Evolutionary conservation across 2,113 vertebrate genomes (phyloP).

Genomic region (Silurus asotus): DNA sequence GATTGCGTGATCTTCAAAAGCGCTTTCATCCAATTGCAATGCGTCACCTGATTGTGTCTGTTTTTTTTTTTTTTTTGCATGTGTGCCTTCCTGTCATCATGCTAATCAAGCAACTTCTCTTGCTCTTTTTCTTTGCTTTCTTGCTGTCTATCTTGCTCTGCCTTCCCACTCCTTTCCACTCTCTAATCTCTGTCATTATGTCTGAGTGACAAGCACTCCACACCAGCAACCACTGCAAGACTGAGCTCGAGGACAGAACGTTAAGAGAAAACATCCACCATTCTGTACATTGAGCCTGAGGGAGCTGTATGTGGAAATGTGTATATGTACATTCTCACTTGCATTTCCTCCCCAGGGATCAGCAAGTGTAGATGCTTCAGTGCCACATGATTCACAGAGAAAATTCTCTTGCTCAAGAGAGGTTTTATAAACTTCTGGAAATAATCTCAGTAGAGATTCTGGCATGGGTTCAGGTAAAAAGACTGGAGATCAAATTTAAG

Average conservation of each 20-base stretch:
- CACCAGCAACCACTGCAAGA: slow-evolving; percentile 44
- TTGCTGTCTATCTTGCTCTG: slow-evolving; percentile 26
- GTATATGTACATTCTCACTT: slow-evolving; percentile 20
- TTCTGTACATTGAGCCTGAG: slow-evolving; percentile 59
- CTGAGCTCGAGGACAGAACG: slow-evolving; percentile 56
- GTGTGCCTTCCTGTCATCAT: slow-evolving; percentile 65
- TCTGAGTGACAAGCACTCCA: slow-evolving; percentile 57
- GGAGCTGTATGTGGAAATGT: slow-evolving; percentile 52
- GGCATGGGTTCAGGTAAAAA: slow-evolving; percentile 21
- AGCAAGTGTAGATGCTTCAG: slow-evolving; percentile 44
- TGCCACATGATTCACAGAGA: slow-evolving; percentile 34
- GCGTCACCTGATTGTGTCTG: slow-evolving; percentile 64
- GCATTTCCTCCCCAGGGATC: slow-evolving; percentile 63
- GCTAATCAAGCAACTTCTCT: slow-evolving; percentile 66
- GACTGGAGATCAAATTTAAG: slow-evolving; percentile 35
- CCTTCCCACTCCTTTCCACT: slow-evolving; percentile 49
- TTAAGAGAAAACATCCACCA: slow-evolving; percentile 71
- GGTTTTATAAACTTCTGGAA: neutral
- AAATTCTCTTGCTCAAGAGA: slow-evolving; percentile 10
- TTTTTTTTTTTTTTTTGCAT: slow-evolving; percentile 29
- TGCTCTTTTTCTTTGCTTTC: slow-evolving; percentile 46
- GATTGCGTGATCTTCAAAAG: neutral
- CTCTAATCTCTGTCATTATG: slow-evolving; percentile 64
- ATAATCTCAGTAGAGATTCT: slow-evolving; percentile 1
- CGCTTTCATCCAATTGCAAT: slow-evolving; percentile 3